phyloP scores from a whole-genome alignment of 1,140 invertebrate species.

The Polyergus mexicanus region DNA sequence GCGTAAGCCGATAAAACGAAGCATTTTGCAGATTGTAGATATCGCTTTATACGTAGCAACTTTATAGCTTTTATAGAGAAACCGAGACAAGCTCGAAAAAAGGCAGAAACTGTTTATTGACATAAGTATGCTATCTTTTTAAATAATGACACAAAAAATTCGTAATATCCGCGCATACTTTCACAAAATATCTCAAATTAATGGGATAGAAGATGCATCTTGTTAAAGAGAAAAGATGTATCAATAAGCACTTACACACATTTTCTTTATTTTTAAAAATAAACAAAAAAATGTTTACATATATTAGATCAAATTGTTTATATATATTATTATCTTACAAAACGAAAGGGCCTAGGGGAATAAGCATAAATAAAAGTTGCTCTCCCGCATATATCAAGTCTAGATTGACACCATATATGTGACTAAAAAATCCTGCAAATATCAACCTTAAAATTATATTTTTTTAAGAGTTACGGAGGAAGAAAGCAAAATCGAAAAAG shows the following conservation, averaged over 20 bases:
- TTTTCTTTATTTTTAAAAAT: neutral
- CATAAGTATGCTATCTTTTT: neutral
- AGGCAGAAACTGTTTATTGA: neutral
- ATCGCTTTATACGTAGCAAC: neutral
- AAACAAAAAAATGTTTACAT: too few relatives aligned
- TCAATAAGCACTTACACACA: neutral
- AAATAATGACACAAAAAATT: neutral
- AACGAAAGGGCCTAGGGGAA: too few relatives aligned
- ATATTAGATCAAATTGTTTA: neutral
- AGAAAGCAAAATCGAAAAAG: too few relatives aligned
- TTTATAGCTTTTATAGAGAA: neutral
- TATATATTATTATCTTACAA: too few relatives aligned
- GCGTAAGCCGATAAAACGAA: neutral
- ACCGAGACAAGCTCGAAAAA: neutral
- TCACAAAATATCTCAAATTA: conserved; percentile 4
- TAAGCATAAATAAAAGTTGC: too few relatives aligned
- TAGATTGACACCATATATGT: too few relatives aligned
- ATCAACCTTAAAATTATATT: too few relatives aligned
- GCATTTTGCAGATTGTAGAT: neutral
- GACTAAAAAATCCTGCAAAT: too few relatives aligned
- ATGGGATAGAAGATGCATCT: neutral
- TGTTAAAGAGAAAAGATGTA: neutral
- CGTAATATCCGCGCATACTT: too few relatives aligned
- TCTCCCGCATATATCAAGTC: too few relatives aligned
- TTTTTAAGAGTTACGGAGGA: too few relatives aligned